Evolutionary conservation across 2,113 vertebrate genomes (phyloP).

Genomic region (Clarias gariepinus): DNA sequence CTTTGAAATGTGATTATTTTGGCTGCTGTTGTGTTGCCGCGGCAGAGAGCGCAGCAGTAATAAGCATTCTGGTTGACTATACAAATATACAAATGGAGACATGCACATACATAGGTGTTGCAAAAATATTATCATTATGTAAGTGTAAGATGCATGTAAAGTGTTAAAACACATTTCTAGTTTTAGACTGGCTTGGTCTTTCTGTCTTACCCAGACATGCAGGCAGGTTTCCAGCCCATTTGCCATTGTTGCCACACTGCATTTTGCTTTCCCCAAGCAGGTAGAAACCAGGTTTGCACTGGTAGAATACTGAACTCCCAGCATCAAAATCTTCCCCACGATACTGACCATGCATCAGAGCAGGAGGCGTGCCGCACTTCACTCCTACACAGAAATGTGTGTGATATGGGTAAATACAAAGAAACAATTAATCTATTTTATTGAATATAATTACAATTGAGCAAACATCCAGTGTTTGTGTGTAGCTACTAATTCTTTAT

Average conservation of each 20-base stretch:
- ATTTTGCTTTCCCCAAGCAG: constrained; percentile 88
- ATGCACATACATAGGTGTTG: background rate
- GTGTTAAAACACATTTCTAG: background rate
- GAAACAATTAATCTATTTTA: background rate
- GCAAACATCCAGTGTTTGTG: background rate
- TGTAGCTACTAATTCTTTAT: background rate
- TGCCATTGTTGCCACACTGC: constrained; percentile 86
- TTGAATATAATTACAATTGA: too few species aligned
- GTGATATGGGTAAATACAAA: background rate
- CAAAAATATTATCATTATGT: background rate
- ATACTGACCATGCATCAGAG: constrained; percentile 86
- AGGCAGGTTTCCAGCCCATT: constrained; percentile 85
- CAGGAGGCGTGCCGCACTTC: constrained; percentile 84
- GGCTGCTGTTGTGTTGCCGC: too few species aligned
- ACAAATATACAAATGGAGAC: background rate
- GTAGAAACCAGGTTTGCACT: constrained; percentile 90
- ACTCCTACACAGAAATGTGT: constrained; percentile 74
- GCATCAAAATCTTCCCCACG: constrained; percentile 84
- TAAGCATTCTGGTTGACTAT: too few species aligned
- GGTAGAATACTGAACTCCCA: constrained; percentile 84
- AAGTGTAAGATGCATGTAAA: background rate
- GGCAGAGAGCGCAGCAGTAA: too few species aligned
- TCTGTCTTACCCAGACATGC: constrained; percentile 85
- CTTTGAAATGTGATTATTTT: too few species aligned
- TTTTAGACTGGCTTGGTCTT: background rate